These are phyloP conservation scores for Achlya flavicornis DNA, from an alignment of 2,888 invertebrate species.

Conservation along the genomic window DNA sequence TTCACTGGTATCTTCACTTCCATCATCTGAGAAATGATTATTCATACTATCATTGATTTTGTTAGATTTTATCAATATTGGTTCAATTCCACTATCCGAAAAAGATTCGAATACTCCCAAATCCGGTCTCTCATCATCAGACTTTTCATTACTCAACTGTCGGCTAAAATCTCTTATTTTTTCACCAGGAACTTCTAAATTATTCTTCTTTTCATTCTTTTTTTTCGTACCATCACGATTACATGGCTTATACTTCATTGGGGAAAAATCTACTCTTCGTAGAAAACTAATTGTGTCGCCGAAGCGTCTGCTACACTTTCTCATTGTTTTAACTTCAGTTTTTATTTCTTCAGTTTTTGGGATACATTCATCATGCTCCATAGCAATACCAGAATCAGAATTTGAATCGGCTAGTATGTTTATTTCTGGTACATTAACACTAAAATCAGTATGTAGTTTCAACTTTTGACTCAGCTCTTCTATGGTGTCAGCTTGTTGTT, in stretches of 20 bases:
- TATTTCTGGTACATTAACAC: constrained; percentile 63
- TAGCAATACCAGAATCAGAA: constrained; percentile 76
- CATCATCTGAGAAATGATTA: constrained; percentile 79
- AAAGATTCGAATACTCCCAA: constrained; percentile 48
- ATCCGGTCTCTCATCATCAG: constrained; percentile 63
- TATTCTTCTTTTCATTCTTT: constrained; percentile 71
- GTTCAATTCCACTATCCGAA: constrained; percentile 62
- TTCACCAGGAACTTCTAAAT: constrained; percentile 58
- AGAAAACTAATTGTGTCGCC: constrained; percentile 78
- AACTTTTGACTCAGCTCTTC: constrained; percentile 67
- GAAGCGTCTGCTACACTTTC: constrained; percentile 74
- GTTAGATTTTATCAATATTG: constrained; percentile 64
- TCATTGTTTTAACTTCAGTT: constrained; percentile 60
- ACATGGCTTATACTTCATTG: constrained; percentile 76
- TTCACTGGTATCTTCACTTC: constrained; percentile 79
- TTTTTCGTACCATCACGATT: constrained; percentile 64
- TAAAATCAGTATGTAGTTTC: constrained; percentile 50
- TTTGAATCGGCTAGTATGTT: constrained; percentile 70
- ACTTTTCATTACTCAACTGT: constrained; percentile 63
- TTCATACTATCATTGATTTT: constrained; percentile 78
- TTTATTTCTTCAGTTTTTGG: constrained; percentile 57
- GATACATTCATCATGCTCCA: constrained; percentile 68
- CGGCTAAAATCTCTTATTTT: constrained; percentile 54
- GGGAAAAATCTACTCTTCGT: constrained; percentile 76
- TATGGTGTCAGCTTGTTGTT: constrained; percentile 65